Conservation (phyloP, 2,797 vertebrate genomes). For the Pangasius djambal region DNA sequence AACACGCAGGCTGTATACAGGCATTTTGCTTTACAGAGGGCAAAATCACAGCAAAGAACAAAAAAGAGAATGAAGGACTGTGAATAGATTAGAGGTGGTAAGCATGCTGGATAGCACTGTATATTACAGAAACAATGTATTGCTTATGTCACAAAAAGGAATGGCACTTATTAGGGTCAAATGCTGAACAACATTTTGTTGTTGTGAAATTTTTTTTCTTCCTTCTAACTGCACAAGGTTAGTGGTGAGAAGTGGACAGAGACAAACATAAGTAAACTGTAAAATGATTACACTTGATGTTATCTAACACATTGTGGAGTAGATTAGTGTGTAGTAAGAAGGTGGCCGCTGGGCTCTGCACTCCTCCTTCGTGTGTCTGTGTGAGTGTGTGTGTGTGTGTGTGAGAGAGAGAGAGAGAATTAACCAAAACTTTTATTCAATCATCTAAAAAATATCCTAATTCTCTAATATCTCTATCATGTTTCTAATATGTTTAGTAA, state of each 20-base stretch:
- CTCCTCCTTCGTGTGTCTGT: conserved; percentile 10
- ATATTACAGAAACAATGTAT: not conserved
- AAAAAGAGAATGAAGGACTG: not conserved
- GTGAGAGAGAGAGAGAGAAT: not conserved
- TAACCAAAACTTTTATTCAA: too few relatives aligned
- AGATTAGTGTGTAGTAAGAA: conserved; percentile 7
- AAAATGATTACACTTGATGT: not conserved
- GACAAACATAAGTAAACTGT: not conserved
- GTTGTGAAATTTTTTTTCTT: not conserved
- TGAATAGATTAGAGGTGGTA: not conserved
- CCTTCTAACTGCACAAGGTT: not conserved
- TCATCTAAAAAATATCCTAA: too few relatives aligned
- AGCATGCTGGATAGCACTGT: not conserved
- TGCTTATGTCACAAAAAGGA: not conserved
- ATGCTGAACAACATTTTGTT: not conserved
- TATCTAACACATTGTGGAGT: conserved; percentile 9
- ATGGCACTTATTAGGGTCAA: not conserved
- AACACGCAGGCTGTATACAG: not conserved
- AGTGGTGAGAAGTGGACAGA: not conserved
- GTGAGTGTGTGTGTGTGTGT: not conserved
- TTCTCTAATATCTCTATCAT: too few relatives aligned
- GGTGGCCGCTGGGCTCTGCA: not conserved
- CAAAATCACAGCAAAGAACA: not conserved
- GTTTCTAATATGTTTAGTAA: too few relatives aligned
- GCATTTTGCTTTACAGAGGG: not conserved